These are phyloP conservation scores for Xestia c-nigrum DNA, from an alignment of 2,888 invertebrate species.

Conservation along the genomic window DNA sequence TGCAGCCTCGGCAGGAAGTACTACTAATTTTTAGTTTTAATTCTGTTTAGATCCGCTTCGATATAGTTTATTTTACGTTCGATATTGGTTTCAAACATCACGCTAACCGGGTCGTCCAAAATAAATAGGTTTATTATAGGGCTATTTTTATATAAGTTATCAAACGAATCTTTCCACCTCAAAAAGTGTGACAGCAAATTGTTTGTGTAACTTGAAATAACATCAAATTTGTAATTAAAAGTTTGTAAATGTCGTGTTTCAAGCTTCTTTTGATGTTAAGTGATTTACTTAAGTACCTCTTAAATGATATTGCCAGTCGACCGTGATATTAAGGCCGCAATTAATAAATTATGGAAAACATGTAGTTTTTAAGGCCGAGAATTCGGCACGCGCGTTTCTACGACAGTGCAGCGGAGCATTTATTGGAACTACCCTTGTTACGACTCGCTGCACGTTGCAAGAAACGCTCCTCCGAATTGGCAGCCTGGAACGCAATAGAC, in stretches of 20 bases:
- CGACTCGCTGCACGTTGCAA: background rate
- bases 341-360: background rate
- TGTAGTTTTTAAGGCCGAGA: background rate
- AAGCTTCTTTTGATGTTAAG: conserved; percentile 44
- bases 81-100: background rate
- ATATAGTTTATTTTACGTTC: background rate
- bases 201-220: conserved; percentile 39
- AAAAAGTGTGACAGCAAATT: conserved; percentile 34
- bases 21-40: background rate
- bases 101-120: background rate
- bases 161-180: conserved; percentile 2
- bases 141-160: conserved; percentile 26
- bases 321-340: background rate
- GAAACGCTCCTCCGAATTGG: background rate
- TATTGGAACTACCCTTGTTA: too few relatives aligned
- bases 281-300: conserved; percentile 38
- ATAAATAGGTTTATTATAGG: background rate
- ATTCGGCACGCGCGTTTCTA: background rate
- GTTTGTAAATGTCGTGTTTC: conserved; percentile 34
- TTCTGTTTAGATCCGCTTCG: background rate
- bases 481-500: background rate
- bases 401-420: too few relatives aligned
- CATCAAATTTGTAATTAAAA: conserved; percentile 54
- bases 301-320: conserved; percentile 23
- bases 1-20: background rate